Evolutionary conservation across 2,888 invertebrate species (phyloP).

Genomic region (Watsonalla cultraria): DNA sequence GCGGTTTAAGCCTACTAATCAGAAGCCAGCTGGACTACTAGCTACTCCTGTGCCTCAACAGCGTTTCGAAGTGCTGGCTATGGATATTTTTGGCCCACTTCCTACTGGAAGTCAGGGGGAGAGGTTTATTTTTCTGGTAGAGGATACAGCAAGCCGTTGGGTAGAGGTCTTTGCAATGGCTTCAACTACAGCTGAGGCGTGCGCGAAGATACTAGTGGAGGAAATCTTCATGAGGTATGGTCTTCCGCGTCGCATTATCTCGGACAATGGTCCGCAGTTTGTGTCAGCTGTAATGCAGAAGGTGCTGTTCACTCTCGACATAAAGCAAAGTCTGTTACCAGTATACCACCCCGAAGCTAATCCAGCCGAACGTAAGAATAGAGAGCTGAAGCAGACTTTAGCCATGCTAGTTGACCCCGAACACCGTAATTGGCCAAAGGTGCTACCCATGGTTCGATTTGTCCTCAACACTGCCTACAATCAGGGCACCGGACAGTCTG

Average conservation of each 20-base stretch:
- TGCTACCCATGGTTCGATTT: no score
- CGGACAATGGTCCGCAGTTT: constrained; percentile 42
- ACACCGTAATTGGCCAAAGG: no score
- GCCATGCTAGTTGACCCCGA: no score
- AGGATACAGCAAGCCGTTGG: constrained; percentile 24
- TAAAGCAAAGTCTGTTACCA: constrained; percentile 26
- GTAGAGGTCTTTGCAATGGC: constrained; percentile 22
- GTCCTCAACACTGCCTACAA: no score
- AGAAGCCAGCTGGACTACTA: constrained; percentile 34
- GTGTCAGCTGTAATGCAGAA: constrained; percentile 37
- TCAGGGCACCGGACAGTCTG: no score
- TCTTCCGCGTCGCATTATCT: constrained; percentile 28
- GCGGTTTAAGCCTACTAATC: constrained; percentile 30
- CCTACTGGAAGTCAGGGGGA: constrained; percentile 7
- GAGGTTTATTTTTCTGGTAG: constrained; percentile 18
- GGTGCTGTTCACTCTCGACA: constrained; percentile 14
- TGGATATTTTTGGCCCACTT: constrained; percentile 33
- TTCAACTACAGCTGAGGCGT: constrained; percentile 20
- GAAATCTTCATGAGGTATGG: constrained; percentile 41
- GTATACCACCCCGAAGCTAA: constrained; percentile 34
- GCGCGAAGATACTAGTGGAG: constrained; percentile 24
- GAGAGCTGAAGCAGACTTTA: no score
- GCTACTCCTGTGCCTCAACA: constrained; percentile 20
- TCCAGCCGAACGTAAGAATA: constrained; percentile 14
- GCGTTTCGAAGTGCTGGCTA: constrained; percentile 30